Evolutionary conservation across 2,797 vertebrate genomes (phyloP).

Genomic region (Sebastiscus tertius): DNA sequence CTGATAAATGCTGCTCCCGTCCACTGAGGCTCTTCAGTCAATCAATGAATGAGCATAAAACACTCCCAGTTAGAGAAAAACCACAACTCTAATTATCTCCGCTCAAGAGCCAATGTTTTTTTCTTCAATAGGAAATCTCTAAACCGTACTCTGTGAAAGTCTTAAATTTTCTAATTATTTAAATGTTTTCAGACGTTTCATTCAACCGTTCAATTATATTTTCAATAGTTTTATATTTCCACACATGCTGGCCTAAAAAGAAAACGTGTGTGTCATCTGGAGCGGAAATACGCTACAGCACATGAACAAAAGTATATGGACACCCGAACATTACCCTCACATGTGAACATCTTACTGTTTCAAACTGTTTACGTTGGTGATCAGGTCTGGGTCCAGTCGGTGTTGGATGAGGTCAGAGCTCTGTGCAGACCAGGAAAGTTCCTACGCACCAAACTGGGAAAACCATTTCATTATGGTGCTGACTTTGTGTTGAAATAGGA

Average conservation of each 20-base stretch:
- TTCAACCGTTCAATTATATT: neutral
- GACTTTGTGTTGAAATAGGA: no score
- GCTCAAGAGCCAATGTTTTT: neutral
- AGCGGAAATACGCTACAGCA: neutral
- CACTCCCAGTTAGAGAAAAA: neutral
- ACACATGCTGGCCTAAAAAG: neutral
- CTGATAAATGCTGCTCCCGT: neutral
- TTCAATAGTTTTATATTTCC: neutral
- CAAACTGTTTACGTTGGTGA: no score
- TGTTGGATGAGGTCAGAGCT: no score
- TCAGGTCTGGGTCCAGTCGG: no score
- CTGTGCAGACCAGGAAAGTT: no score
- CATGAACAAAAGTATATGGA: neutral
- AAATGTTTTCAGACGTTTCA: neutral
- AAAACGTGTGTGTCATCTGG: neutral
- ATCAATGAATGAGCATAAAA: neutral
- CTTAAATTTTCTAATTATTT: neutral
- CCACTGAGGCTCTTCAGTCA: constrained; percentile 3
- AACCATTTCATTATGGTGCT: no score
- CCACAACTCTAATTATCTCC: neutral
- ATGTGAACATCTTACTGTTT: neutral
- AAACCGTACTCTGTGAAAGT: neutral
- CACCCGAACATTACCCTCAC: neutral
- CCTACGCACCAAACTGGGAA: no score
- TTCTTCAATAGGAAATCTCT: neutral